Evolutionary conservation across 1,140 invertebrate genomes (phyloP), one percentile per base, ranked within the genome.

Genomic region (Charaxes varanes): DNA sequence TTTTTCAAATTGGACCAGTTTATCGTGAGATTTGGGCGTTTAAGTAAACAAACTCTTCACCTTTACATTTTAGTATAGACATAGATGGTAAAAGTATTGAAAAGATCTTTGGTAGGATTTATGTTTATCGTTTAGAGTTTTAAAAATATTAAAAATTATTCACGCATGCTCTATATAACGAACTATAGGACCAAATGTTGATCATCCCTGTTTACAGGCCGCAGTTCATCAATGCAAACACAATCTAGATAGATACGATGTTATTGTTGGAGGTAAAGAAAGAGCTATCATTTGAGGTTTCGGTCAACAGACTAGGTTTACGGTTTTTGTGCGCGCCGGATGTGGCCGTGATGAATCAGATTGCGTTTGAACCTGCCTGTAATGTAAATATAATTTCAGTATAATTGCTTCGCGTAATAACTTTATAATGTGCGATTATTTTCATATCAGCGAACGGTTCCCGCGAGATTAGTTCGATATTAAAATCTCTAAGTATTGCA

Each of bases 271-370:
- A 33, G 41, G 53, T 51, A 54, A 59, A 52, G 50, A 60, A 61
- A 61, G 62, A 68, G 56, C 43, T 37, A 46, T 42, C 61, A 67
- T 78, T 78, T 73, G 71, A 65, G 67, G 73, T 78, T 74, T 50
- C 41, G 57, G 45, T 51, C 53, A 44, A 43, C 33, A 52, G 22
- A 45, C 44, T 57, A 50, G 41, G 48, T 53, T 59, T 31, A 52
- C 38, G 47, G 40, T 70, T 70, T 74, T 70, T 68, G 51, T 71
- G 52, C 58, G 54, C 62, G 61, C 70, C 68, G 73, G 73, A 74
- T 78, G 70, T 58, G 64, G 64, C 42, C 33, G 26, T 53, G 49
- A 51, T 37, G 22, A 47, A 59, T 55, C 48, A 52, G 42, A 49
- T 50, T 46, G 46, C 43, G 34, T 42, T 48, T 41, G 30, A 36